Conservation (phyloP, 2,888 invertebrate species). For the Drosophila pseudotalamancana region DNA sequence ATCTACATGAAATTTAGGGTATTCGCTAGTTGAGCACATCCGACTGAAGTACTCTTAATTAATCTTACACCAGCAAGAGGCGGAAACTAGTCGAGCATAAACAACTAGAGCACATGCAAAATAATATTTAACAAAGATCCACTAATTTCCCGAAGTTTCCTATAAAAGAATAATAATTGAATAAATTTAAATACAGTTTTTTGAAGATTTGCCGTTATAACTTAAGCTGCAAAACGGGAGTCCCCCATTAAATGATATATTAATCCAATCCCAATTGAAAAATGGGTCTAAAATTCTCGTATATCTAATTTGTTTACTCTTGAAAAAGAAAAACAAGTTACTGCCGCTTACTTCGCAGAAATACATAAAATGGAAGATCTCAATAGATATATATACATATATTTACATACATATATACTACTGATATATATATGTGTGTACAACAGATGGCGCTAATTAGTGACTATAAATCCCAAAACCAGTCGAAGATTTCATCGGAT, state of each 20-base stretch:
- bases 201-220: too few species aligned
- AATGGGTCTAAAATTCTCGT: background rate
- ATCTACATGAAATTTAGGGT: too few species aligned
- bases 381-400: background rate
- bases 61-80: too few species aligned
- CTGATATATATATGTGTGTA: constrained; percentile 14
- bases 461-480: constrained; percentile 61
- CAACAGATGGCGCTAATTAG: constrained; percentile 53
- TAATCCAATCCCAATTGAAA: background rate
- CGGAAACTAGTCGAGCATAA: too few species aligned
- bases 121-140: too few species aligned
- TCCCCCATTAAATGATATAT: background rate
- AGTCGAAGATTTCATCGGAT: constrained; percentile 35
- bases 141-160: too few species aligned
- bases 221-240: too few species aligned
- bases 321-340: constrained; percentile 8
- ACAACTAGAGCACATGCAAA: too few species aligned
- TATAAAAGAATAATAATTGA: too few species aligned
- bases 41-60: too few species aligned
- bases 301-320: background rate
- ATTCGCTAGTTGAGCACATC: too few species aligned
- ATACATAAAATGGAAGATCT: constrained; percentile 4
- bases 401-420: constrained; percentile 3
- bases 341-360: background rate
- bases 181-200: too few species aligned